Conservation (phyloP, 2,113 vertebrate species). For the Etheostoma spectabile region DNA sequence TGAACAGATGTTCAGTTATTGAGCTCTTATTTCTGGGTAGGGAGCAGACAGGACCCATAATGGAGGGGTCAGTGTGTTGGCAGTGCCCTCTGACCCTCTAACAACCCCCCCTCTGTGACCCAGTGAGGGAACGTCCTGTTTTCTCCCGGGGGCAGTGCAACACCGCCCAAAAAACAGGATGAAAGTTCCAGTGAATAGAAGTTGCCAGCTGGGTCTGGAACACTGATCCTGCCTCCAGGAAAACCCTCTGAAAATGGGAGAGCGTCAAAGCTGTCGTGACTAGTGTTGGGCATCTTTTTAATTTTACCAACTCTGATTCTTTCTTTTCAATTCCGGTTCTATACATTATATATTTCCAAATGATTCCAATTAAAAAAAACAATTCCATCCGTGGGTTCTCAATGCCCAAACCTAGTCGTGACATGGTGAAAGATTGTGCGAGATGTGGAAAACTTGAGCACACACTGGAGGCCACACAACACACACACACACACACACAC, state of each 20-base stretch:
- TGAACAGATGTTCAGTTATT: conserved; percentile 35
- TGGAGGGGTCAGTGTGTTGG: conserved; percentile 26
- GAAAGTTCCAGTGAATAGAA: conserved; percentile 22
- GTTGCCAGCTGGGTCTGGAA: conserved; percentile 15
- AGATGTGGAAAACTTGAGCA: neutral
- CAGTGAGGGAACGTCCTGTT: conserved; percentile 38
- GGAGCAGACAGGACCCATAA: neutral
- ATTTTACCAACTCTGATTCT: no score
- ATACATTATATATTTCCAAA: no score
- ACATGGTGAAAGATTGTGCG: neutral
- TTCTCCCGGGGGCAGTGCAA: conserved; percentile 7
- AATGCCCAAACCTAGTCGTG: no score
- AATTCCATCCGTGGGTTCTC: no score
- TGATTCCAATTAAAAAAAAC: no score
- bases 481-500: neutral
- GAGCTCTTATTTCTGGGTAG: neutral
- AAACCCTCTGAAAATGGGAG: conserved; percentile 15
- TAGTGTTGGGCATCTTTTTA: no score
- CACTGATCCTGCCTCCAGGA: neutral
- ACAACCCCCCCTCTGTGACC: conserved; percentile 41
- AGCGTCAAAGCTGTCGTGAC: neutral
- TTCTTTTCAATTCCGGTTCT: no score
- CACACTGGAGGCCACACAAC: neutral
- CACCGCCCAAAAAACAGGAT: conserved; percentile 18
- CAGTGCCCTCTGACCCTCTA: conserved; percentile 17